Conservation (phyloP, 2,797 vertebrate species). For the Chrysocyon brachyurus region DNA sequence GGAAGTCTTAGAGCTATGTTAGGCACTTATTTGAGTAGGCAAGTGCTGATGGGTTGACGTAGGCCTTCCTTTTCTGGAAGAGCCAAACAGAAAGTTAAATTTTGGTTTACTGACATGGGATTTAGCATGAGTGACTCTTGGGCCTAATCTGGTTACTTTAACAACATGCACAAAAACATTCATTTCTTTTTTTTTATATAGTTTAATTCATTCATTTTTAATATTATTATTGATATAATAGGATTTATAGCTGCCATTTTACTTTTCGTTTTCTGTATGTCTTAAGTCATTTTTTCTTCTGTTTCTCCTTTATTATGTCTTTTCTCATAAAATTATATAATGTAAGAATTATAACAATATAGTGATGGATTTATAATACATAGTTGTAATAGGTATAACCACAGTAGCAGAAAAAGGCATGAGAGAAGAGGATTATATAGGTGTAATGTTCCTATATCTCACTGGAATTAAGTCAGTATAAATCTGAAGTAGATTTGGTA, state of each 20-base stretch:
- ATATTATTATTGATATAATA: background rate
- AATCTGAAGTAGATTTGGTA: background rate
- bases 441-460: background rate
- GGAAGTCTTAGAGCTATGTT: background rate
- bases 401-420: background rate
- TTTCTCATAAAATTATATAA: background rate
- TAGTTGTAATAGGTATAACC: background rate
- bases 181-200: background rate
- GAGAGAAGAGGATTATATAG: background rate
- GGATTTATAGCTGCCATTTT: background rate
- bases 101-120: background rate
- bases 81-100: background rate
- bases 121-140: background rate
- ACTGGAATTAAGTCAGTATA: background rate
- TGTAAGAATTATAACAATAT: background rate
- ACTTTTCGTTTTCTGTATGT: background rate
- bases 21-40: background rate
- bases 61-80: background rate
- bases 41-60: background rate
- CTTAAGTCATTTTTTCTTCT: background rate
- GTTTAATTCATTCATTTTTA: background rate
- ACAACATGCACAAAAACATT: background rate
- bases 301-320: background rate
- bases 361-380: background rate
- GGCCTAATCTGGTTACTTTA: background rate